Evolutionary conservation across 2,113 vertebrate genomes (phyloP).

Genomic region (Cynopterus brachyotis): DNA sequence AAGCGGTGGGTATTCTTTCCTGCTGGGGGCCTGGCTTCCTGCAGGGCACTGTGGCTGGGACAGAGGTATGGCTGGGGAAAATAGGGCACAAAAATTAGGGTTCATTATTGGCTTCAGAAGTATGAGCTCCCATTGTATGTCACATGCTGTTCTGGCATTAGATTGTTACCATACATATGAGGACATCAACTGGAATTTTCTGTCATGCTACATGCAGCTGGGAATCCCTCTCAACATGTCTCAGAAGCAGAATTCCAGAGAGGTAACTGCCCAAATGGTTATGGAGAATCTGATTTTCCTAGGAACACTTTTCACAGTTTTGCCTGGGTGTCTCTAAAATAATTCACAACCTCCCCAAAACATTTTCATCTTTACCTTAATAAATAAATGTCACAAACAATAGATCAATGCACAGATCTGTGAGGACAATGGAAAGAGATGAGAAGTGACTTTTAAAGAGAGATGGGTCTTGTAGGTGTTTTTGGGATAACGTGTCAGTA

Average conservation of each 20-base stretch:
- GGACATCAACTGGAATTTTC: not conserved
- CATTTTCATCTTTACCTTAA: not conserved
- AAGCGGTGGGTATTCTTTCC: slow-evolving; percentile 86
- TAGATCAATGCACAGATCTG: not conserved
- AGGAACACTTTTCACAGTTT: not conserved
- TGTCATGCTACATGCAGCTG: not conserved
- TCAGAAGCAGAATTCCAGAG: not conserved
- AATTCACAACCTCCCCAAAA: accelerated
- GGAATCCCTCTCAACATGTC: not conserved
- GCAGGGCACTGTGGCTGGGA: no score
- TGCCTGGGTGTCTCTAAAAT: not conserved
- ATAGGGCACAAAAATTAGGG: not conserved
- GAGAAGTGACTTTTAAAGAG: not conserved
- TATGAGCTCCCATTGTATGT: no score
- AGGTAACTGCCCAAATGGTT: not conserved
- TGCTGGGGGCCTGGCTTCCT: no score
- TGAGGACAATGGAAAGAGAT: not conserved
- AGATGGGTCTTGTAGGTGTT: not conserved
- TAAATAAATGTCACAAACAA: not conserved
- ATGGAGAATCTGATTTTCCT: not conserved
- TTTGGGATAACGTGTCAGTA: not conserved
- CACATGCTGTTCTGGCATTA: not conserved
- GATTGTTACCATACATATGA: accelerated
- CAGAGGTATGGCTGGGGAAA: not conserved
- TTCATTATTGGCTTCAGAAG: not conserved